These are phyloP conservation scores for Eilema caniola DNA, from an alignment of 2,888 invertebrate species.

Conservation along the genomic window DNA sequence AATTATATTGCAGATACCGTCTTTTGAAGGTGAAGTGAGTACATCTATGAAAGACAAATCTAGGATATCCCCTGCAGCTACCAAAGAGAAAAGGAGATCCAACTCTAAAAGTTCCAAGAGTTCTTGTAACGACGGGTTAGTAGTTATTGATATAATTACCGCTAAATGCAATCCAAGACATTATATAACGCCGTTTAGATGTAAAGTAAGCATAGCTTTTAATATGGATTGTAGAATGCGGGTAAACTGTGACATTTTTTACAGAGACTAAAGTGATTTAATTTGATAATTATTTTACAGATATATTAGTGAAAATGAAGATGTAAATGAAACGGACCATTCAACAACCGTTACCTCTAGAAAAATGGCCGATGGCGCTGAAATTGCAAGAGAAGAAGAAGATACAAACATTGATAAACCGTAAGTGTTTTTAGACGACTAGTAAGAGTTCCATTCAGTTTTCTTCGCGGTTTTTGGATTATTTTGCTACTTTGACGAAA, in stretches of 20 bases:
- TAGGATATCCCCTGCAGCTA: slow-evolving; percentile 52
- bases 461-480: too few species aligned
- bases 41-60: slow-evolving; percentile 58
- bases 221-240: neutral
- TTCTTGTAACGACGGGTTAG: slow-evolving; percentile 68
- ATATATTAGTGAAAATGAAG: slow-evolving; percentile 71
- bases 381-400: slow-evolving; percentile 60
- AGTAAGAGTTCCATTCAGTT: neutral
- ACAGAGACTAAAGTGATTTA: neutral
- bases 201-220: neutral
- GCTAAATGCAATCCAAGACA: neutral
- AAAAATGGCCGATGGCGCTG: slow-evolving; percentile 68
- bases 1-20: slow-evolving; percentile 65
- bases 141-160: slow-evolving; percentile 12
- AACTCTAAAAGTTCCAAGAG: slow-evolving; percentile 74
- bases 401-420: slow-evolving; percentile 36
- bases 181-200: neutral
- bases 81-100: slow-evolving; percentile 67
- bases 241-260: too few species aligned
- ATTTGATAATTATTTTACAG: slow-evolving; percentile 44
- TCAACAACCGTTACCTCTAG: slow-evolving; percentile 44
- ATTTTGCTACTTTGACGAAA: too few species aligned
- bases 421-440: slow-evolving; percentile 11
- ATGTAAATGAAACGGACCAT: slow-evolving; percentile 64
- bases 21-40: slow-evolving; percentile 72